Conservation (phyloP, 2,113 vertebrate species). For the Pao palembangensis region DNA sequence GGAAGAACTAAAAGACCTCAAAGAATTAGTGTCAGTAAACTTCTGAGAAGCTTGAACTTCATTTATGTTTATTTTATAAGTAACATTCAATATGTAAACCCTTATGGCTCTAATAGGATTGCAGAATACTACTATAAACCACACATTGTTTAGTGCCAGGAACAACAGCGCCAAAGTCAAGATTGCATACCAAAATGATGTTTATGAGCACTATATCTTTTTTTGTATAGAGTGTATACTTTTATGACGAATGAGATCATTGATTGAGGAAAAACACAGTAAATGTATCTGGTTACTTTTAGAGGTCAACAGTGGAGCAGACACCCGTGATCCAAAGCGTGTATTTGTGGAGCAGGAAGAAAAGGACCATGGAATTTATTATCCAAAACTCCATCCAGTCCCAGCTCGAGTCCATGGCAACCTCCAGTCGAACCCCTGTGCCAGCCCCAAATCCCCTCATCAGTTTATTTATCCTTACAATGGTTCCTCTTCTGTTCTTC, state of each 20-base stretch:
- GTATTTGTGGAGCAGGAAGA: conserved; percentile 44
- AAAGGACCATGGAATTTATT: conserved; percentile 50
- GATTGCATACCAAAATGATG: not conserved
- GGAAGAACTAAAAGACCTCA: too few relatives aligned
- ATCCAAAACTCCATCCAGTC: conserved; percentile 54
- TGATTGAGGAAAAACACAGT: not conserved
- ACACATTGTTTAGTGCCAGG: too few relatives aligned
- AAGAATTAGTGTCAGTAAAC: too few relatives aligned
- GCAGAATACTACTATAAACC: too few relatives aligned
- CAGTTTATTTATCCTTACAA: conserved; percentile 64
- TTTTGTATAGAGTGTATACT: too few relatives aligned
- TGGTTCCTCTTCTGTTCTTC: conserved; percentile 54
- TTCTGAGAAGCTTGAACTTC: too few relatives aligned
- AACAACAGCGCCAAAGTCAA: not conserved
- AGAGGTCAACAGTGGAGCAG: conserved; percentile 55
- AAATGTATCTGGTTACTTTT: conserved; percentile 14
- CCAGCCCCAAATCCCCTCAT: conserved; percentile 54
- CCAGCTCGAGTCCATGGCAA: conserved; percentile 49
- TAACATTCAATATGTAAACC: not conserved
- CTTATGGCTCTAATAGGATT: not conserved
- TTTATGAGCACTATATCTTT: not conserved
- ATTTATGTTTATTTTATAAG: too few relatives aligned
- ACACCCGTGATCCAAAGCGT: conserved; percentile 52
- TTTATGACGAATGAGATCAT: not conserved
- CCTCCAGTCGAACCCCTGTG: conserved; percentile 45